Evolutionary conservation across 1,140 invertebrate species (phyloP), one percentile per base, ranked within the genome.

Genomic region (Drosophila fuyamai): DNA sequence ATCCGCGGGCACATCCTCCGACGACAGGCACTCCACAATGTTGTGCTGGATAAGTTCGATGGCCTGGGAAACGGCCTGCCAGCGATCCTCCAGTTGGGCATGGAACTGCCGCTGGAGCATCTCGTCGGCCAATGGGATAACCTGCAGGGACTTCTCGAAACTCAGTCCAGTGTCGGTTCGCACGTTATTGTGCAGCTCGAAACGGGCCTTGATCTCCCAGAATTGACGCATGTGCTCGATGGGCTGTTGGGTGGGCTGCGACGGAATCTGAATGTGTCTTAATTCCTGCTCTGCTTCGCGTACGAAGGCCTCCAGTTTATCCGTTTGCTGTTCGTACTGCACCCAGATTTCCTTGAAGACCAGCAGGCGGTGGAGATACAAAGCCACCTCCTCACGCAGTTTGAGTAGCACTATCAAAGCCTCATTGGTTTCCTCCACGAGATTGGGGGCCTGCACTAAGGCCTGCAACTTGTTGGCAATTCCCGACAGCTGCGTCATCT

Each of bases 151-250:
- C 72, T 96, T 95, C 74, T 97, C 96, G 81, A 97, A 95, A 56
- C 95, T 95, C 18, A 94, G 93, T 18, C 94, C 94, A 0, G 95
- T 95, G 81, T 97, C 96, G 55, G 95, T 95, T 54, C 95, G 94
- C 29, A 97, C 94, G 53, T 95, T 95, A 76, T 96, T 97, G 83
- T 97, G 95, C n/a, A 97, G 95, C 93, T 97, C 97, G 80, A 96
- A 96, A 79, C 97, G 96, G 0, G 96, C 97, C 92, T 97, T 97
- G 41, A 98, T 92, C 93, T 97, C 97, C 96, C 97, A 97, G 92
- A 97, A 97, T 76, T 96, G 94, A 75, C 96, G 94, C 92, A 97
- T 95, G 74, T 96, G 95, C 56, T 95, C 94, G 38, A 95, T 95
- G 14, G 94, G 94, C 43, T 94, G 94, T 36, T 93, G 93, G 0